These are phyloP conservation scores for Enchytraeus crypticus DNA, from an alignment of 2,888 invertebrate species.

Conservation along the genomic window DNA sequence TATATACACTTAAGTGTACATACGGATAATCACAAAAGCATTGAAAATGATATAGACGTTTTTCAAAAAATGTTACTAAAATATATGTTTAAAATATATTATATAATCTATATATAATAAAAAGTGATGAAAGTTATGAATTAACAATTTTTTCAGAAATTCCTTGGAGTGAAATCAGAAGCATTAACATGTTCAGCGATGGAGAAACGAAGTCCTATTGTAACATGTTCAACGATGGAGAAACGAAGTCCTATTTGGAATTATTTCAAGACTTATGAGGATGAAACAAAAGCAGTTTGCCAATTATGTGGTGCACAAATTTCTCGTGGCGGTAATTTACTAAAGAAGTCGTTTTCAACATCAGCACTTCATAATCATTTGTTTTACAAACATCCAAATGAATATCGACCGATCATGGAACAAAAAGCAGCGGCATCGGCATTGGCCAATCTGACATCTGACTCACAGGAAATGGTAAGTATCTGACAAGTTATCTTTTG, in stretches of 20 bases:
- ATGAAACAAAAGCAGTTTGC: constrained; percentile 3
- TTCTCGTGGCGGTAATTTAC: constrained; percentile 5
- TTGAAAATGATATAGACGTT: no score
- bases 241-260: constrained; percentile 5
- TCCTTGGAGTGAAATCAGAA: no score
- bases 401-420: background rate
- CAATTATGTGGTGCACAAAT: background rate
- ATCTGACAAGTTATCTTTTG: background rate
- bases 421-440: background rate
- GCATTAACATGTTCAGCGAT: background rate
- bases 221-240: background rate
- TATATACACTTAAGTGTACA: no score
- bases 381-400: constrained; percentile 2
- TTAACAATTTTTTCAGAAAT: no score
- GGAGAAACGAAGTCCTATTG: constrained; percentile 4
- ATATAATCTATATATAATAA: no score
- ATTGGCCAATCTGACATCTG: background rate
- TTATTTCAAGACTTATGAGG: background rate
- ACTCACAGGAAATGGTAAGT: background rate
- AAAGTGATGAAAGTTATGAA: no score
- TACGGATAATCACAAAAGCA: no score
- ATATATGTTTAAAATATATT: no score
- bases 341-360: constrained; percentile 1
- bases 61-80: no score
- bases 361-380: background rate